Conservation (phyloP, 2,113 vertebrate genomes). For the Theristicus caerulescens region DNA sequence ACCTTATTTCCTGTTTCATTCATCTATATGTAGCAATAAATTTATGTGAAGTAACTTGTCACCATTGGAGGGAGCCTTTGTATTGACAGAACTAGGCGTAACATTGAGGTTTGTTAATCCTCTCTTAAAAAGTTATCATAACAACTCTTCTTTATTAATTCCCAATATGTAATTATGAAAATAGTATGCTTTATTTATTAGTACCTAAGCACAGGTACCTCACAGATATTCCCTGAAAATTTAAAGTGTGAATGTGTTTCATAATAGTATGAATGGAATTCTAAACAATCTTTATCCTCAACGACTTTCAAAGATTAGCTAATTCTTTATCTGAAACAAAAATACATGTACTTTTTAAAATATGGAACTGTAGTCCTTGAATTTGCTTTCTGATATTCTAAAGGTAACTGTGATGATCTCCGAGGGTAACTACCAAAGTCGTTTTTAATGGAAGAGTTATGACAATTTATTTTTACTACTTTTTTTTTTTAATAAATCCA, state of each 20-base stretch:
- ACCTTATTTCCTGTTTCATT: not conserved
- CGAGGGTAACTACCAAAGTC: accelerated
- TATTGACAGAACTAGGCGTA: not conserved
- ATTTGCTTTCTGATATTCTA: not conserved
- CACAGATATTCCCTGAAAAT: not conserved
- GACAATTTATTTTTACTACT: not conserved
- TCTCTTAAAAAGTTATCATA: not conserved
- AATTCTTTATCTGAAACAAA: not conserved
- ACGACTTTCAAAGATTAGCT: not conserved
- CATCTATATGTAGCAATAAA: not conserved
- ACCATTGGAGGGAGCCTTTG: conserved; percentile 37
- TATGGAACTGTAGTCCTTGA: not conserved
- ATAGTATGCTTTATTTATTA: not conserved
- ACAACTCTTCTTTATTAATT: not conserved
- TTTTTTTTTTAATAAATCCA: not conserved
- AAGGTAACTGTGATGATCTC: not conserved
- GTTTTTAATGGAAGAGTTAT: not conserved
- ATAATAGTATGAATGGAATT: not conserved
- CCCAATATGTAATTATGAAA: not conserved
- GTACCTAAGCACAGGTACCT: not conserved
- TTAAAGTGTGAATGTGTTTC: not conserved
- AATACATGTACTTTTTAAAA: not conserved
- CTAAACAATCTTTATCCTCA: not conserved
- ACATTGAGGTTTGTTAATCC: not conserved
- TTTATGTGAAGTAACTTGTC: not conserved